Base-by-base conservation (phyloP, 2,113 vertebrate species). In the Sialia sialis region DNA sequence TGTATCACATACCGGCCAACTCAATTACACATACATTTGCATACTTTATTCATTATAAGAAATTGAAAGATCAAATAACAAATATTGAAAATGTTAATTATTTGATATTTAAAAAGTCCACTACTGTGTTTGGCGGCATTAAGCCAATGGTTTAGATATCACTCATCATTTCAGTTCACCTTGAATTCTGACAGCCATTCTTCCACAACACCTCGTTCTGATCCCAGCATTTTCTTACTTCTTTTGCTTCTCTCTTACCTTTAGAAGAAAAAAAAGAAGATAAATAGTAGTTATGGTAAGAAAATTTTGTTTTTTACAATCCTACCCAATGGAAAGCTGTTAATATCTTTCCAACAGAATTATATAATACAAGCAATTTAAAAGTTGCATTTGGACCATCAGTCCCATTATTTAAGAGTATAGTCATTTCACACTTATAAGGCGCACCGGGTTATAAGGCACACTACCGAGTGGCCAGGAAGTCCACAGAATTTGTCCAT, bases 161-260 rank as follows among this genome's bases (percentile, higher is more conserved):
- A 89, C 74, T 51, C 20, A 44, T 78, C 76, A 63, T 59, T 76
- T 84, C 51, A 84, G n/a, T 76, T 98, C 97, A 99, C 99, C 99
- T 99, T 99, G 98, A 99, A 99, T 98, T 99, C 99, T 90, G 98
- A 99, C 93, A 99, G 98, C 99, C 99, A 99, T 98, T 99, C 99
- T 98, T 99, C 99, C 56, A 99, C 99, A 27, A 99, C 98, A 74
- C 98, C 96, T 89, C 98, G 98, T 97, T 99, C 98, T 93, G 98
- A 98, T 96, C 98, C 98, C 98, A 99, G 98, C 98, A 99, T 99
- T 98, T 99, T 99, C 96, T 97, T 97, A 95, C 93, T 97, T 94
- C 96, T 94, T 96, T 94, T 94, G 85, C 81, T 96, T 73, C 93
- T 97, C 81, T 96, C 96, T 97, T 96, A 97, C 94, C 97, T 98